These are phyloP conservation scores for Eupsittula cactorum DNA, from an alignment of 2,113 vertebrate species.

Conservation along the genomic window DNA sequence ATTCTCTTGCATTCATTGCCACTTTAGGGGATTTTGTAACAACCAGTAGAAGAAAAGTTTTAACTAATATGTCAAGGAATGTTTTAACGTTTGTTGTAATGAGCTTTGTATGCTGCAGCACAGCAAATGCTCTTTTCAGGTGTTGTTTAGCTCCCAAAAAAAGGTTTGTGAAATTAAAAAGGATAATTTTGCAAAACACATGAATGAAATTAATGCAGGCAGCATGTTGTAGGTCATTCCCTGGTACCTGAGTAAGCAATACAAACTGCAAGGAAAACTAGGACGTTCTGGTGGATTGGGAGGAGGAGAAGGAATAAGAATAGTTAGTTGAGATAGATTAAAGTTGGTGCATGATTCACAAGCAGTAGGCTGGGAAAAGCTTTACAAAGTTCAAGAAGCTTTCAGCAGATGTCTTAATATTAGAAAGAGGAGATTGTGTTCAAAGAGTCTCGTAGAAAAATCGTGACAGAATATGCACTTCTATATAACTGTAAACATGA, in stretches of 20 bases:
- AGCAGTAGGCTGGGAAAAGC: neutral
- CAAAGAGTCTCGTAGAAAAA: neutral
- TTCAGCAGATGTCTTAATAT: neutral
- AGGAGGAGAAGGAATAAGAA: neutral
- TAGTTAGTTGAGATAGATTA: neutral
- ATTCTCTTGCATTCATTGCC: neutral
- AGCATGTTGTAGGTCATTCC: neutral
- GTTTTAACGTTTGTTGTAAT: neutral
- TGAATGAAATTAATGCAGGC: neutral
- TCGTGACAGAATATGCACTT: neutral
- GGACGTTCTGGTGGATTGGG: neutral
- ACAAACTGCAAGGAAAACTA: neutral
- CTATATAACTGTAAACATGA: neutral
- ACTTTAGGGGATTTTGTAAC: neutral
- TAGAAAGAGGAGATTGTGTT: neutral
- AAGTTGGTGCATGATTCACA: neutral
- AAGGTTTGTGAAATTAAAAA: neutral
- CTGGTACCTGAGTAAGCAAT: neutral
- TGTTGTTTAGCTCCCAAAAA: neutral
- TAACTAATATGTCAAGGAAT: neutral
- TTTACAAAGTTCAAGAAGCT: neutral
- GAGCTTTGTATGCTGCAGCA: neutral
- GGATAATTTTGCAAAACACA: neutral
- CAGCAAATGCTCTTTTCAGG: neutral
- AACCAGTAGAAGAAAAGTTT: neutral